Evolutionary conservation across 2,113 vertebrate genomes (phyloP).

Genomic region (Ctenomys sociabilis): DNA sequence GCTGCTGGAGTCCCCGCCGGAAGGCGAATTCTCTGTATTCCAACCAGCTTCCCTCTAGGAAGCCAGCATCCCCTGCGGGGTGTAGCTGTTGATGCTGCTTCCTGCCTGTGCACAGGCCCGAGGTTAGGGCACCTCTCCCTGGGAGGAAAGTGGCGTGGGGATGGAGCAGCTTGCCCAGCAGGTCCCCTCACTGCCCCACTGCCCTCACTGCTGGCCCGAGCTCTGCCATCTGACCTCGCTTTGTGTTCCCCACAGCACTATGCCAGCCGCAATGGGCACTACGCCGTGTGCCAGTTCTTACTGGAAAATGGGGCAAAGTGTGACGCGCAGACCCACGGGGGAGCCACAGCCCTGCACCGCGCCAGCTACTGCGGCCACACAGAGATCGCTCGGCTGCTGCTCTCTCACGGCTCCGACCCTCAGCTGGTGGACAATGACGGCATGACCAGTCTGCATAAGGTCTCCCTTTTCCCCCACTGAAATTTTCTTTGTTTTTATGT

Average conservation of each 20-base stretch:
- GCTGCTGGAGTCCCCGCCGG: background rate
- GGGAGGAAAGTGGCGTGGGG: background rate
- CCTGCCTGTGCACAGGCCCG: background rate
- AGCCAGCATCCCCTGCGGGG: background rate
- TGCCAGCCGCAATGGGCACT: slow-evolving; percentile 91
- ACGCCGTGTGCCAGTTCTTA: slow-evolving; percentile 86
- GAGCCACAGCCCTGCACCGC: slow-evolving; percentile 93
- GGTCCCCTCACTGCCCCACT: background rate
- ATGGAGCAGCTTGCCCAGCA: background rate
- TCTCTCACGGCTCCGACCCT: slow-evolving; percentile 88
- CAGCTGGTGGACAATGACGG: slow-evolving; percentile 88
- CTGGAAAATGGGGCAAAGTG: slow-evolving; percentile 85
- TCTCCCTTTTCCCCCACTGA: slow-evolving; percentile 43
- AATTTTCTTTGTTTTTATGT: background rate
- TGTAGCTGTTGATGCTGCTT: background rate
- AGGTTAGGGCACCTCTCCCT: background rate
- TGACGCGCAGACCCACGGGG: slow-evolving; percentile 90
- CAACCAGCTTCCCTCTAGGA: background rate
- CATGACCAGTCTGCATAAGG: slow-evolving; percentile 92
- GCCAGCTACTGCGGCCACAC: slow-evolving; percentile 93
- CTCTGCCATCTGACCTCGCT: background rate
- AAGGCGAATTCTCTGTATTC: background rate
- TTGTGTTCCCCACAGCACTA: slow-evolving; percentile 89
- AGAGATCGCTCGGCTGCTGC: slow-evolving; percentile 87
- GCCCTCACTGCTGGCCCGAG: background rate